Conservation (phyloP, 2,888 invertebrate genomes). For the Polydrusus tereticollis region DNA sequence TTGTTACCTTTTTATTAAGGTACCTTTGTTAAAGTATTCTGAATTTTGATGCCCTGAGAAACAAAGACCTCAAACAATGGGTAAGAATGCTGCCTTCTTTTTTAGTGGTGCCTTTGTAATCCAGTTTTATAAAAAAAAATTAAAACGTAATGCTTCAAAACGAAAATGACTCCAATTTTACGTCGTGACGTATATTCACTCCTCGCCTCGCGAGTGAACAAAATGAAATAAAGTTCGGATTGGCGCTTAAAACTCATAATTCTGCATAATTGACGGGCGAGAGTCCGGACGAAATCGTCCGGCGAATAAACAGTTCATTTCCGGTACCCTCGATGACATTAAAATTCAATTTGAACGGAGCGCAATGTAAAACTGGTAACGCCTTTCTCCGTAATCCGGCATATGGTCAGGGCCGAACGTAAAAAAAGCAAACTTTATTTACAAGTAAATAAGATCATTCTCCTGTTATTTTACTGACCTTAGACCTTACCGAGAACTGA, state of each 20-base stretch:
- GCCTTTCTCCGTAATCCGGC: slow-evolving; percentile 22
- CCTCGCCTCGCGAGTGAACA: slow-evolving; percentile 19
- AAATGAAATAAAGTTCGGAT: slow-evolving; percentile 40
- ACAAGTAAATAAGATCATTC: too few species aligned
- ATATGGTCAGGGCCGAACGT: background rate
- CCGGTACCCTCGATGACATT: slow-evolving; percentile 61
- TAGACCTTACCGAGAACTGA: too few species aligned
- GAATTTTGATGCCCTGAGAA: too few species aligned
- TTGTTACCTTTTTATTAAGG: too few species aligned
- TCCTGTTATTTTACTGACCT: too few species aligned
- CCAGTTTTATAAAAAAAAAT: too few species aligned
- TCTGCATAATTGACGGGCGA: slow-evolving; percentile 42
- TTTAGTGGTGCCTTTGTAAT: too few species aligned
- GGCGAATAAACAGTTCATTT: slow-evolving; percentile 58
- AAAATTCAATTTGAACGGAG: slow-evolving; percentile 62
- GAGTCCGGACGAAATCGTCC: slow-evolving; percentile 40
- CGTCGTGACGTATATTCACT: too few species aligned
- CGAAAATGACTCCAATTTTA: background rate
- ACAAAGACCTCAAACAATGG: too few species aligned
- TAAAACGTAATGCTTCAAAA: background rate
- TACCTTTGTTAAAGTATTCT: too few species aligned
- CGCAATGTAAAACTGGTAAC: slow-evolving; percentile 53
- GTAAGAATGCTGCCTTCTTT: too few species aligned
- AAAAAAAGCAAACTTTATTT: background rate
- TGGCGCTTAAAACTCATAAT: slow-evolving; percentile 45